Base-by-base conservation (phyloP, 2,797 vertebrate genomes). In the Cyprinodon diabolis region DNA sequence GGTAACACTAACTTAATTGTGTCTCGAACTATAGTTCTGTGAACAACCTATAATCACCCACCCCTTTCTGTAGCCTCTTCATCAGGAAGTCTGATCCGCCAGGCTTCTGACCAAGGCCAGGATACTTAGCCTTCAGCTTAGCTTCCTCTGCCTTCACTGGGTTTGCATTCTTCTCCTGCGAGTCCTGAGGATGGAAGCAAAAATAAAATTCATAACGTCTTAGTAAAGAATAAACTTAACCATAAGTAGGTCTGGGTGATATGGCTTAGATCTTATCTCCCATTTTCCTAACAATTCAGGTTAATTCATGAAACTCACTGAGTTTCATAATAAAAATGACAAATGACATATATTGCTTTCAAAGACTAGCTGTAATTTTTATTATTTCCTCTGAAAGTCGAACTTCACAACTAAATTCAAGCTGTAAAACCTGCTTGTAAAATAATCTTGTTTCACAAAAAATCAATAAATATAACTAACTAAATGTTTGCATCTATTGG, bases 51-150 rank as follows among this genome's bases (percentile, higher is more conserved):
- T 0, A 19, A 65, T 40, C 62, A 81, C 94, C 0, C 93, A 98
- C 97, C 94, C 97, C 97, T 93, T 97, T 98, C 92, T 98, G 96
- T 92, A 99, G 94, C 86, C 97, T 96, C 93, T 99, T 99, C 98
- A 98, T 99, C 78, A 99, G 94, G 91, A 99, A 98, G 89, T 97
- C 96, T 0, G 98, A 98, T 45, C 97, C 97, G 1, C 97, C 97
- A 0, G 97, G 97, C 76, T 96, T 98, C 89, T 98, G 96, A 90
- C 96, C 96, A 67, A 98, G 87, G 81, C 91, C 92, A 43, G 97
- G 97, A 75, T 99, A 98, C 86, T 98, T 98, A 81, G 96, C 96
- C 90, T 99, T 98, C 79, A 98, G 94, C 84, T 98, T 98, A 47
- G 95, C 96, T 87, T 99, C 97, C 78, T 99, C 97, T 1, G 95